A percentile compares a stretch with the other conserved stretches of the same genome.
Evolutionary conservation across 30 jellyfish, hydroid and myxozoan species (phyloP).

Genomic region (Hydractinia echinata): DNA sequence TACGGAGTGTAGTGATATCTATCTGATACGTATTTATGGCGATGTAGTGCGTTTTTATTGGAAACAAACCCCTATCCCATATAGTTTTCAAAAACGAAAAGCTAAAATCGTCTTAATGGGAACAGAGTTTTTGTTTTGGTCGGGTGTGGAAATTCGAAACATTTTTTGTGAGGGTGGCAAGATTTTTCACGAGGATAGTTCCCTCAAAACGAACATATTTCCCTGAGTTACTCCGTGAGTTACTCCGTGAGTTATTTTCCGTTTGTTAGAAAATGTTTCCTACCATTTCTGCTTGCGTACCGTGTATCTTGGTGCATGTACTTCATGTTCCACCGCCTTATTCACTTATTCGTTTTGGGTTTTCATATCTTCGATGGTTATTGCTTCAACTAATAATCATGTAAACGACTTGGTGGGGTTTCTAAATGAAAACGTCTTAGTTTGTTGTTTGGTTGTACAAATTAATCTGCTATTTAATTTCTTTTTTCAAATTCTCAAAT

Average conservation of each 20-base stretch:
- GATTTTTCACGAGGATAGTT: not conserved
- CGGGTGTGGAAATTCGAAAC: not conserved
- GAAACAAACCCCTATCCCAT: too few relatives aligned
- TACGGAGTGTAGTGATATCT: too few relatives aligned
- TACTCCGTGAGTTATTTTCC: too few relatives aligned
- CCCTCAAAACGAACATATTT: slow-evolving; percentile 2
- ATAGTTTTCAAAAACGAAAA: too few relatives aligned
- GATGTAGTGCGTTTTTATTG: too few relatives aligned
- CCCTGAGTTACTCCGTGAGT: too few relatives aligned
- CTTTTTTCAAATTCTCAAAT: not conserved
- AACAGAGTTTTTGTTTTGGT: not conserved
- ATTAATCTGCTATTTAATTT: not conserved
- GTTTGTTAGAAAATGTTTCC: not conserved
- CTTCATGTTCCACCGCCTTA: not conserved
- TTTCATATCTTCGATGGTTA: not conserved
- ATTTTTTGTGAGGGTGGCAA: not conserved
- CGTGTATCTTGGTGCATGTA: not conserved
- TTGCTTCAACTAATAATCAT: not conserved
- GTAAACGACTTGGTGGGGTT: slow-evolving; percentile 7
- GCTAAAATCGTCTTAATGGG: too few relatives aligned
- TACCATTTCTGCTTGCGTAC: not conserved
- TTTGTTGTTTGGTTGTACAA: not conserved
- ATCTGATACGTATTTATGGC: too few relatives aligned
- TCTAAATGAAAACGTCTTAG: not conserved
- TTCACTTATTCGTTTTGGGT: not conserved